Conservation (phyloP, 2,113 vertebrate genomes). For the Ornithorhynchus anatinus region DNA sequence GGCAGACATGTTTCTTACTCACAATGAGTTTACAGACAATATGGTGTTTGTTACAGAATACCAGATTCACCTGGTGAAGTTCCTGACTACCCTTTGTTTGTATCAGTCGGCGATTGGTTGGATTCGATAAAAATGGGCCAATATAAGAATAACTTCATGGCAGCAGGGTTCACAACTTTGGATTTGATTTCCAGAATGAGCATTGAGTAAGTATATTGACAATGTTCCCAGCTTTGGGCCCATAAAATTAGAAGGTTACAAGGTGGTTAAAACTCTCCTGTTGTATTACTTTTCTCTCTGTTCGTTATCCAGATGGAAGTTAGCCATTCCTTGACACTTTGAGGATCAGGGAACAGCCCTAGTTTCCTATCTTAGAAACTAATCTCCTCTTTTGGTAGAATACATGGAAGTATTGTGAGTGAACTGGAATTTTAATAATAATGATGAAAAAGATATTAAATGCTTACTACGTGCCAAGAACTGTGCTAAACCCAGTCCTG, state of each 20-base stretch:
- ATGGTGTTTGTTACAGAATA: constrained; percentile 67
- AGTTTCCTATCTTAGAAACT: too few relatives aligned
- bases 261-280: neutral
- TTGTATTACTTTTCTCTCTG: neutral
- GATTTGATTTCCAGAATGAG: constrained; percentile 93
- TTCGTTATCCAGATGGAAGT: neutral
- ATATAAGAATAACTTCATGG: constrained; percentile 95
- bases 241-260: too few relatives aligned
- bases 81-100: constrained; percentile 91
- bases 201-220: constrained; percentile 87
- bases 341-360: neutral
- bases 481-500: too few relatives aligned
- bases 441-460: too few relatives aligned
- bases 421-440: too few relatives aligned
- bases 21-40: too few relatives aligned
- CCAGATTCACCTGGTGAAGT: constrained; percentile 91
- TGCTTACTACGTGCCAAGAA: too few relatives aligned
- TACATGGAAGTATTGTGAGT: too few relatives aligned
- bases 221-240: neutral
- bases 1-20: too few relatives aligned
- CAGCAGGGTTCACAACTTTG: constrained; percentile 89
- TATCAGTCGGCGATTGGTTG: constrained; percentile 94
- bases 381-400: too few relatives aligned
- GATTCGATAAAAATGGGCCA: constrained; percentile 98
- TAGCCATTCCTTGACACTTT: neutral